Evolutionary conservation across 2,888 invertebrate species (phyloP).

Genomic region (Ormia ochracea): DNA sequence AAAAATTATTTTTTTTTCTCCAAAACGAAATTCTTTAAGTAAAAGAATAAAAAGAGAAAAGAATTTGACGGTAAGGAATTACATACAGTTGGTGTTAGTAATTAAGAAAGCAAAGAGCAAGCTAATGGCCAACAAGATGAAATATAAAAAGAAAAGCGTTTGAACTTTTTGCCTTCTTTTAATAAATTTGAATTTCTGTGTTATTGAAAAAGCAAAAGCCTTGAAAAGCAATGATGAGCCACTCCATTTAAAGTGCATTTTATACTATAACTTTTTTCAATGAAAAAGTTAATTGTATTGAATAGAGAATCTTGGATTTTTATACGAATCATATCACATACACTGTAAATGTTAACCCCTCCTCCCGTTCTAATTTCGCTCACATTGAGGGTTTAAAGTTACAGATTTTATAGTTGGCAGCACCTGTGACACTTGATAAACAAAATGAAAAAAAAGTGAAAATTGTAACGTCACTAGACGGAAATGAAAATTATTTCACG

Average conservation of each 20-base stretch:
- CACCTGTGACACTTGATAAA: slow-evolving; percentile 54
- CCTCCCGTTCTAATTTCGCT: background rate
- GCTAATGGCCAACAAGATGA: slow-evolving; percentile 44
- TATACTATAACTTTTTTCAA: slow-evolving; percentile 6
- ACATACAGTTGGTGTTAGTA: slow-evolving; percentile 49
- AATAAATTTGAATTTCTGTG: slow-evolving; percentile 16
- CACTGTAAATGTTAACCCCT: slow-evolving; percentile 8
- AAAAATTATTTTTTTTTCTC: background rate
- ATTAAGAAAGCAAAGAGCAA: slow-evolving; percentile 57
- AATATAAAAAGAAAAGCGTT: slow-evolving; percentile 20
- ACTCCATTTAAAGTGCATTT: slow-evolving; percentile 37
- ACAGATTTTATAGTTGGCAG: slow-evolving; percentile 47
- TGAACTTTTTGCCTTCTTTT: slow-evolving; percentile 41
- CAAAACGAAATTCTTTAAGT: background rate
- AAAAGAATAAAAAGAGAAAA: background rate
- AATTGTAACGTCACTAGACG: slow-evolving; percentile 24
- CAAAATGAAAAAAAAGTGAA: slow-evolving; percentile 14
- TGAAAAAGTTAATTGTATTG: slow-evolving; percentile 23
- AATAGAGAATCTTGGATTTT: background rate
- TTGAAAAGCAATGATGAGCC: slow-evolving; percentile 24
- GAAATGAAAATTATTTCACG: slow-evolving; percentile 60
- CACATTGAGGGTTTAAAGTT: background rate
- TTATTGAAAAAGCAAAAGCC: background rate
- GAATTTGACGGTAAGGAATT: background rate
- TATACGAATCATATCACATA: slow-evolving; percentile 31